Conservation (phyloP, 2,888 invertebrate genomes). For the Polyommatus icarus region DNA sequence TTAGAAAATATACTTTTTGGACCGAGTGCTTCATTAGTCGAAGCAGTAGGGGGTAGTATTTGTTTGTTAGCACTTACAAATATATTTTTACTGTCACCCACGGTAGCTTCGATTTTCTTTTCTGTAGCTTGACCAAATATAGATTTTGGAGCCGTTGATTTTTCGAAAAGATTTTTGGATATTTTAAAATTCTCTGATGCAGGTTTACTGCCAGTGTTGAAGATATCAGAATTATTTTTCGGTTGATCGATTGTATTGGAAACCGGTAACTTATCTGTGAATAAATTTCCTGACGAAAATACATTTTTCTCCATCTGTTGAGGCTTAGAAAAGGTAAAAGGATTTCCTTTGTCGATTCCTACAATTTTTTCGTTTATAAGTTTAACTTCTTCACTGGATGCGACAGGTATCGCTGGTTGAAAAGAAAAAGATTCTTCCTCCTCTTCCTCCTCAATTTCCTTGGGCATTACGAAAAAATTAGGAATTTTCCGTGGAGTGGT, state of each 20-base stretch:
- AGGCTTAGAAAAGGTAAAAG: slow-evolving; percentile 70
- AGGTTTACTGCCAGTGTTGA: slow-evolving; percentile 36
- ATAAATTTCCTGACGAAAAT: slow-evolving; percentile 35
- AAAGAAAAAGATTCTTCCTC: slow-evolving; percentile 56
- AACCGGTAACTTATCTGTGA: slow-evolving; percentile 30
- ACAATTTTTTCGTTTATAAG: slow-evolving; percentile 61
- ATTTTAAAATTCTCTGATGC: slow-evolving; percentile 35
- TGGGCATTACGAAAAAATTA: slow-evolving; percentile 41
- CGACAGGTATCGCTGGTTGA: slow-evolving; percentile 66
- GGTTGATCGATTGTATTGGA: not conserved
- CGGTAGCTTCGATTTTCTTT: slow-evolving; percentile 32
- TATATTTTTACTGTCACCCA: slow-evolving; percentile 42
- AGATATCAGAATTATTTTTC: slow-evolving; percentile 33
- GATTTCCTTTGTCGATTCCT: slow-evolving; percentile 50
- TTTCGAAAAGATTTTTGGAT: slow-evolving; percentile 44
- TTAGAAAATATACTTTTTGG: slow-evolving; percentile 46
- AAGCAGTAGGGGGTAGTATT: not conserved
- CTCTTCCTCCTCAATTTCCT: slow-evolving; percentile 37
- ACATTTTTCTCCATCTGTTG: slow-evolving; percentile 47
- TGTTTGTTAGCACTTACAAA: slow-evolving; percentile 44
- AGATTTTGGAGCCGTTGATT: slow-evolving; percentile 40
- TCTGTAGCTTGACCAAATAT: slow-evolving; percentile 44
- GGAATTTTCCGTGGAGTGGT: slow-evolving; percentile 46
- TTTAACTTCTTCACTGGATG: slow-evolving; percentile 55
- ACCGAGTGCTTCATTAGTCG: slow-evolving; percentile 31